Evolutionary conservation across 1,140 invertebrate genomes (phyloP).

Genomic region (Pachyrhynchus sulphureomaculatus): DNA sequence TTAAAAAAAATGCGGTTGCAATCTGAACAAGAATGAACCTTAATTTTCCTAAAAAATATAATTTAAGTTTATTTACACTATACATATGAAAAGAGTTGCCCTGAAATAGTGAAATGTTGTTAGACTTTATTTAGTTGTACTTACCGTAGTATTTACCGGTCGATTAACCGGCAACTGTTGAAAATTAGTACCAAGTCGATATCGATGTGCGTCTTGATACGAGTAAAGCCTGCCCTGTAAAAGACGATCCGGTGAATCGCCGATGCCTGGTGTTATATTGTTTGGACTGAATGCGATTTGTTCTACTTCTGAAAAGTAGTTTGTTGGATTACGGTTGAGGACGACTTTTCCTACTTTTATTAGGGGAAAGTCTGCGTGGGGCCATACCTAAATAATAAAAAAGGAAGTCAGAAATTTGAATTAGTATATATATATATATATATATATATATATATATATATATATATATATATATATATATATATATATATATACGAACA

Average conservation of each 20-base stretch:
- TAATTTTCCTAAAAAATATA: too few relatives aligned
- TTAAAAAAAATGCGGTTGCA: too few relatives aligned
- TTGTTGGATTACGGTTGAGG: slow-evolving; percentile 85
- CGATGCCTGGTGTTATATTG: slow-evolving; percentile 91
- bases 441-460: too few relatives aligned
- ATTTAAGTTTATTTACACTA: too few relatives aligned
- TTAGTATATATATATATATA: too few relatives aligned
- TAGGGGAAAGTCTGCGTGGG: slow-evolving; percentile 86
- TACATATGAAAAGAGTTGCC: too few relatives aligned
- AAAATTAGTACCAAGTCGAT: slow-evolving; percentile 88
- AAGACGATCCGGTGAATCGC: slow-evolving; percentile 93
- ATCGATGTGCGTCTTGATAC: slow-evolving; percentile 90
- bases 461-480: too few relatives aligned
- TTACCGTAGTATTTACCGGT: slow-evolving; percentile 61
- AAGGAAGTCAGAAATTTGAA: too few relatives aligned
- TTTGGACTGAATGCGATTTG: slow-evolving; percentile 93
- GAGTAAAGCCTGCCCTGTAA: slow-evolving; percentile 91
- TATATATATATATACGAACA: too few relatives aligned
- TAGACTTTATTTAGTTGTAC: too few relatives aligned
- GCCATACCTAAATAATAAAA: slow-evolving; percentile 66
- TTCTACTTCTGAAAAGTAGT: slow-evolving; percentile 94
- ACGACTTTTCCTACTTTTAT: slow-evolving; percentile 90
- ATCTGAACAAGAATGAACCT: too few relatives aligned
- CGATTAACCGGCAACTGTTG: slow-evolving; percentile 95
- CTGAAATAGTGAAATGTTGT: too few relatives aligned